These are phyloP conservation scores for Chascanopsetta lugubris DNA, from an alignment of 2,113 vertebrate genomes.

Conservation along the genomic window DNA sequence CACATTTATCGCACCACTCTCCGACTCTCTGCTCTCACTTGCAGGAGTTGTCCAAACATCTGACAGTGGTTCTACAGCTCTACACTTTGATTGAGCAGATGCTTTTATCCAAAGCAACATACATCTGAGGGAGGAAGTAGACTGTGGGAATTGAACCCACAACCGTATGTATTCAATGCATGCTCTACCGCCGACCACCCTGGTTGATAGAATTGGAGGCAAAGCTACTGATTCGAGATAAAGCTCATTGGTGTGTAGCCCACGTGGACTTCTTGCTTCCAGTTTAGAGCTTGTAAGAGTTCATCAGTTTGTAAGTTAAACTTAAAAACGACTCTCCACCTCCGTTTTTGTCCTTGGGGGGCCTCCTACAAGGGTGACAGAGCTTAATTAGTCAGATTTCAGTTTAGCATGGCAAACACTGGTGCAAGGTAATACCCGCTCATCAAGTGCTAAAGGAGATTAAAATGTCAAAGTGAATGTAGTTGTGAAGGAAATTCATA, in stretches of 20 bases:
- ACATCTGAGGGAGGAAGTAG: too few species aligned
- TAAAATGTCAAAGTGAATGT: not conserved
- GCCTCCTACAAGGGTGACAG: constrained; percentile 3
- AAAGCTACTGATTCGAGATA: constrained; percentile 8
- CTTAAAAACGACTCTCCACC: constrained; percentile 9
- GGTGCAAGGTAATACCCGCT: not conserved
- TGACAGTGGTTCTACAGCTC: constrained; percentile 3
- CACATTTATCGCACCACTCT: not conserved
- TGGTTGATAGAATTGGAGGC: not conserved
- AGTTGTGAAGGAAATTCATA: not conserved
- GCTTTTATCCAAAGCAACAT: too few species aligned
- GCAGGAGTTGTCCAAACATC: not conserved
- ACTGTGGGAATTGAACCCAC: too few species aligned
- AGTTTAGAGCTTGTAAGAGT: constrained; percentile 10
- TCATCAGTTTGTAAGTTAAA: constrained; percentile 8
- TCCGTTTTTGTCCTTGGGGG: constrained; percentile 26
- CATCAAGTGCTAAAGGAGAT: not conserved
- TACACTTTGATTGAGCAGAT: too few species aligned
- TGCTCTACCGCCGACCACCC: too few species aligned
- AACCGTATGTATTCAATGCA: too few species aligned
- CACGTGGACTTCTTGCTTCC: constrained; percentile 11
- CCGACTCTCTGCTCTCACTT: not conserved
- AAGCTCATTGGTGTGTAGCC: constrained; percentile 1
- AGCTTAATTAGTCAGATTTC: constrained; percentile 17
- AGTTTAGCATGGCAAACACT: constrained; percentile 5